These are phyloP conservation scores for Cryptus viduatorius DNA, from an alignment of 2,888 invertebrate genomes.

Conservation along the genomic window DNA sequence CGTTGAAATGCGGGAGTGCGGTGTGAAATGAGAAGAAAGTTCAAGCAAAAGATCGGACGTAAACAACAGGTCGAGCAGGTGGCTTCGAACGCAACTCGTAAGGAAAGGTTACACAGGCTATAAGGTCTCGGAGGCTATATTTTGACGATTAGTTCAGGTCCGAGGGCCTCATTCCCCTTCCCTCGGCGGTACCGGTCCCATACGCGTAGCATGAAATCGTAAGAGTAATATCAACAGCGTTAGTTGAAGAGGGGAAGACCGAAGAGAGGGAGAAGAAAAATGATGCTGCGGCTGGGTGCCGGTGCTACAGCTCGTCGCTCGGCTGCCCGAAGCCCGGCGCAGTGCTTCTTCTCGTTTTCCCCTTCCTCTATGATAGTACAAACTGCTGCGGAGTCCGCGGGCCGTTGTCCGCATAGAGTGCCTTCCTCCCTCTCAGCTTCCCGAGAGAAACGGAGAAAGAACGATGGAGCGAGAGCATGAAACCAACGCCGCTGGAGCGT, in stretches of 20 bases:
- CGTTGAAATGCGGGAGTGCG: neutral
- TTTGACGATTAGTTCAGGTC: conserved; percentile 69
- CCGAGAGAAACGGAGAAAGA: conserved; percentile 45
- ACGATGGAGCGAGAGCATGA: conserved; percentile 48
- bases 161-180: conserved; percentile 34
- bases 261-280: conserved; percentile 10
- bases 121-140: conserved; percentile 28
- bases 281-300: neutral
- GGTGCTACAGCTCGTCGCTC: neutral
- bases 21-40: conserved; percentile 11
- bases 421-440: neutral
- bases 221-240: conserved; percentile 11
- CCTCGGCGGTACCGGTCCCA: neutral
- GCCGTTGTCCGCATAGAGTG: conserved; percentile 57
- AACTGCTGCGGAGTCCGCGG: conserved; percentile 43
- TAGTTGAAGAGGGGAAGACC: neutral
- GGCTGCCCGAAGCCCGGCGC: neutral
- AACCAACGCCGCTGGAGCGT: conserved; percentile 61
- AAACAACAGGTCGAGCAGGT: neutral
- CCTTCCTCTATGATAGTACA: conserved; percentile 33
- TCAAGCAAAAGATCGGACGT: neutral
- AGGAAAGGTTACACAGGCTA: conserved; percentile 6
- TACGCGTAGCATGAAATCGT: neutral
- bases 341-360: conserved; percentile 28
- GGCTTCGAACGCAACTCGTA: conserved; percentile 1